These are phyloP conservation scores for Prenolepis imparis DNA, from an alignment of 2,888 invertebrate genomes.

Conservation along the genomic window DNA sequence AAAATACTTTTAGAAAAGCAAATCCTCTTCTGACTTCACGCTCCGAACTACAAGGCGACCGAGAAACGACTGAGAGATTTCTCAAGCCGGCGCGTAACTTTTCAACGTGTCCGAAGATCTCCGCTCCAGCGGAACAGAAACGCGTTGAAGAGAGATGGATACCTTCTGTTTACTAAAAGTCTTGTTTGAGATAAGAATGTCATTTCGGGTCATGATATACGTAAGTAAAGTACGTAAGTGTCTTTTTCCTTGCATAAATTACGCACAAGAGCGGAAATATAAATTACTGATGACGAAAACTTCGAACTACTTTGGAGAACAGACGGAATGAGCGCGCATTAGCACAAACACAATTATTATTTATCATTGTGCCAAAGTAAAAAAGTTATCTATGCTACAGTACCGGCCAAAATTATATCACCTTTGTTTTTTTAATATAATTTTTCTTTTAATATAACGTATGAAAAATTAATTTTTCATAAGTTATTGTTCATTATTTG, in stretches of 20 bases:
- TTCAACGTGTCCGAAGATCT: constrained; percentile 31
- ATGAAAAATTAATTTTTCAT: too few species aligned
- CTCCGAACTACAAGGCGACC: constrained; percentile 26
- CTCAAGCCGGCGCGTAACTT: constrained; percentile 36
- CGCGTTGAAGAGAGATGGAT: constrained; percentile 30
- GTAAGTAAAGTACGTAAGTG: background rate
- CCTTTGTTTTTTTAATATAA: too few species aligned
- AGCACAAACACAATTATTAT: background rate
- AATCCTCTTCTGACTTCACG: background rate
- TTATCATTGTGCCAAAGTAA: background rate
- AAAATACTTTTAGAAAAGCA: background rate
- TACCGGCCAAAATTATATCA: too few species aligned
- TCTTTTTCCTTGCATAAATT: background rate
- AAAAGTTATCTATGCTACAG: background rate
- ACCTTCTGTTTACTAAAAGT: background rate
- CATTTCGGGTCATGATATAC: constrained; percentile 22
- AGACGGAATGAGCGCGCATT: background rate
- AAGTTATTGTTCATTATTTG: too few species aligned
- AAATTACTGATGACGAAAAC: background rate
- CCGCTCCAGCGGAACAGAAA: constrained; percentile 38
- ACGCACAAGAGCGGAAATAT: constrained; percentile 1
- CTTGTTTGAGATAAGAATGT: constrained; percentile 17
- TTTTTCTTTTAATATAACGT: too few species aligned
- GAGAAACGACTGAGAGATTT: constrained; percentile 44
- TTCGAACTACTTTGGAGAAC: background rate